Evolutionary conservation across 2,888 invertebrate genomes (phyloP).

Genomic region (Mimachlamys varia): DNA sequence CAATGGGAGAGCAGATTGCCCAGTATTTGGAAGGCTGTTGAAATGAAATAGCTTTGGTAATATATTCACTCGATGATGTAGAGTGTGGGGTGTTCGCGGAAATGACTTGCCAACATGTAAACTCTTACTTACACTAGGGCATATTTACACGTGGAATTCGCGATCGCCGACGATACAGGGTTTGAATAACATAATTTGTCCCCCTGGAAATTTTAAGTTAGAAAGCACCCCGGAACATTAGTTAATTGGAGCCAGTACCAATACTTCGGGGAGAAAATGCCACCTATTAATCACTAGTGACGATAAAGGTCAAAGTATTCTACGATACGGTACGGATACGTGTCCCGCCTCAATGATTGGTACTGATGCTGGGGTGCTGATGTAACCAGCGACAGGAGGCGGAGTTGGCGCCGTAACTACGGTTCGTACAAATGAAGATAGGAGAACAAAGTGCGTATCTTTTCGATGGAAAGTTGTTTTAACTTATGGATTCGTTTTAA

Average conservation of each 20-base stretch:
- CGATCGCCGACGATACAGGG: neutral
- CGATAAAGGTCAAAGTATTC: constrained; percentile 17
- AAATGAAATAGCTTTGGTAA: constrained; percentile 16
- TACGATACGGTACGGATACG: neutral
- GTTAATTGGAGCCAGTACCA: neutral
- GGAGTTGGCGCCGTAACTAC: neutral
- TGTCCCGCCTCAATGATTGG: neutral
- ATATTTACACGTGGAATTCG: neutral
- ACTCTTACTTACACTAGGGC: neutral
- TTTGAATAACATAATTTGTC: constrained; percentile 14
- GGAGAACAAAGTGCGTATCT: too few relatives aligned
- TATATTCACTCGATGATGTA: constrained; percentile 8
- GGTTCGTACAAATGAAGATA: neutral
- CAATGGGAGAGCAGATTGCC: neutral
- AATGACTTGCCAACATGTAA: constrained; percentile 7
- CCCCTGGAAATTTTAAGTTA: neutral
- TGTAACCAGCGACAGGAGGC: neutral
- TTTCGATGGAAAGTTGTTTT: too few relatives aligned
- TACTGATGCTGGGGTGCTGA: neutral
- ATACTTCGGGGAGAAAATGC: neutral
- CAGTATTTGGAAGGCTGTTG: neutral
- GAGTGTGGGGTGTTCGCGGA: neutral
- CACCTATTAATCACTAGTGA: neutral
- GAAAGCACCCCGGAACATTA: constrained; percentile 5
- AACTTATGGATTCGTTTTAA: too few relatives aligned